Conservation (phyloP, 1,140 invertebrate genomes). For the Scaptomyza graminum region DNA sequence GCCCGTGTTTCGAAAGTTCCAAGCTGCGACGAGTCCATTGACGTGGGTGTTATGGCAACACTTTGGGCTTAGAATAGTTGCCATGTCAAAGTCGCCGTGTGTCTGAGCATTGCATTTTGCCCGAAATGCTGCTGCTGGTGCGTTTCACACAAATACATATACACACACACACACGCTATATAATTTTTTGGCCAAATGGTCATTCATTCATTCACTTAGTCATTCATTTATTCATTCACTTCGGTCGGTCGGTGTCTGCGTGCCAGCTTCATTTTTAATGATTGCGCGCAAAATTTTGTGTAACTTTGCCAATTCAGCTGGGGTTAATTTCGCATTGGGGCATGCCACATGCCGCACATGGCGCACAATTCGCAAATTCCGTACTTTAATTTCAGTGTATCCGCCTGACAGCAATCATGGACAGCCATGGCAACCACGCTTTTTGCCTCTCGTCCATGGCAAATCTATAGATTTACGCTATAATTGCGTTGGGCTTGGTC, state of each 20-base stretch:
- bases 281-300: not conserved
- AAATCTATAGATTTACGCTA: slow-evolving; percentile 4
- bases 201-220: slow-evolving; percentile 16
- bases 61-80: slow-evolving; percentile 11
- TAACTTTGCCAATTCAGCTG: slow-evolving; percentile 14
- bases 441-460: not conserved
- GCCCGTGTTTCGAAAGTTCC: not conserved
- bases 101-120: slow-evolving; percentile 1
- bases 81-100: slow-evolving; percentile 31
- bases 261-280: slow-evolving; percentile 16
- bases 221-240: not conserved
- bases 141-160: not conserved
- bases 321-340: slow-evolving; percentile 7
- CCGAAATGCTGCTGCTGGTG: not conserved
- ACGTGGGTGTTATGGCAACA: slow-evolving; percentile 39
- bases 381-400: slow-evolving; percentile 2
- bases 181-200: not conserved
- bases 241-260: slow-evolving; percentile 1
- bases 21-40: slow-evolving; percentile 21
- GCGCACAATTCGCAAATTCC: not conserved
- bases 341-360: not conserved
- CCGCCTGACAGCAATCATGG: not conserved
- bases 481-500: not conserved
- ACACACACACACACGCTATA: not conserved
- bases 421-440: not conserved